Evolutionary conservation across 2,113 vertebrate species (phyloP), one percentile per base, ranked within the genome.

Genomic region (Origma solitaria): DNA sequence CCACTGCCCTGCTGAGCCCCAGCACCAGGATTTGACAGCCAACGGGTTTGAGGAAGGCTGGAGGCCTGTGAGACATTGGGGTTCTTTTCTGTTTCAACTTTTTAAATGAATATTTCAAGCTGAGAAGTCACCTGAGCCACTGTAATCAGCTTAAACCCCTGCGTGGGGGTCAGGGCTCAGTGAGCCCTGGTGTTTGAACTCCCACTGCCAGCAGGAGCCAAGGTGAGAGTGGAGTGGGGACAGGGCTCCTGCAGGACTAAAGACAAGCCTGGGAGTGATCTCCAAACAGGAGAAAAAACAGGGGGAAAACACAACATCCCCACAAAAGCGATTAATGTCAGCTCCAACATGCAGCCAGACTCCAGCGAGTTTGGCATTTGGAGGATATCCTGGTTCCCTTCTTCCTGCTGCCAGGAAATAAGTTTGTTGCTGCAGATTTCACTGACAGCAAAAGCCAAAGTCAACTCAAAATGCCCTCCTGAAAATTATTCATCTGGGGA

Each of bases 381-480:
- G 89, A 97, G 96, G 90, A 96, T 40, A 85, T 87, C 96, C 97
- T 97, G 97, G 97, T 89, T 97, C 97, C 97, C 80, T 91, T 78
- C 77, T 90, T 90, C 89, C 85, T 51, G 66, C 88, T 65, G 71
- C 84, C 94, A 90, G 88, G 61, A 96, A 94, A 57, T 21, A 86
- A 93, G 88, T 94, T 93, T 97, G 93, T 77, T 95, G 93, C 94
- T 96, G 85, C 86, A 81, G 85, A 94, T 96, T 92, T 94, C 94
- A 61, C 93, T 76, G 88, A 92, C 70, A 69, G 84, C 87, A 77
- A 94, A 90, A 97, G 77, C 54, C 82, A 80, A 82, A 31, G 17
- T 69, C 73, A 91, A 91, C 58, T 82, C 89, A 75, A 66, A 91
- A 92, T 30, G 42, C 33, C 73, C 73, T 86, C 75, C 64, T 75